Evolutionary conservation across 2,797 vertebrate species (phyloP).

Genomic region (Cheirogaleus major): DNA sequence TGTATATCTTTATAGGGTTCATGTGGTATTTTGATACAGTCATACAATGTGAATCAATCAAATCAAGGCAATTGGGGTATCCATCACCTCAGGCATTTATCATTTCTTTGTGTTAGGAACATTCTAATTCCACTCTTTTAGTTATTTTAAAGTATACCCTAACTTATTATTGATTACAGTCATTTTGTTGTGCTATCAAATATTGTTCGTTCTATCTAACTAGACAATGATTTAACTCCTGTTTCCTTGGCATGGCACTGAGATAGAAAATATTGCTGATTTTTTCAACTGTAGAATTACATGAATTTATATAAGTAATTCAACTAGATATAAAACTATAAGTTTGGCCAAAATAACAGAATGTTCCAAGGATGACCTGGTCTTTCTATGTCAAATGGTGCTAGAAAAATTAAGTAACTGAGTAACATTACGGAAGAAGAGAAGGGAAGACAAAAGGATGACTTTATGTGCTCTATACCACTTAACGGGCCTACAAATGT

Average conservation of each 20-base stretch:
- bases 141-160: background rate
- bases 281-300: constrained; percentile 13
- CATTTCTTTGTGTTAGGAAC: background rate
- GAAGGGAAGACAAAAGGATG: background rate
- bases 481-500: background rate
- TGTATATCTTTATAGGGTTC: background rate
- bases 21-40: background rate
- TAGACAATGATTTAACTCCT: background rate
- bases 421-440: background rate
- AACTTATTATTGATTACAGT: background rate
- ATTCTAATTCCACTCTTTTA: background rate
- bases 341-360: background rate
- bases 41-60: background rate
- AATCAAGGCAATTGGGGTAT: background rate
- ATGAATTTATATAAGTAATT: background rate
- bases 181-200: background rate
- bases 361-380: background rate
- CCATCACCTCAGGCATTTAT: background rate
- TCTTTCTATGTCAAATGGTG: background rate
- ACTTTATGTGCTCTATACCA: background rate
- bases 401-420: background rate
- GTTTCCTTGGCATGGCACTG: background rate
- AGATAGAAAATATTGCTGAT: background rate
- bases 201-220: background rate
- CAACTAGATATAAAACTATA: background rate